Evolutionary conservation across 2,113 vertebrate species (phyloP).

Genomic region (Crotophaga sulcirostris): DNA sequence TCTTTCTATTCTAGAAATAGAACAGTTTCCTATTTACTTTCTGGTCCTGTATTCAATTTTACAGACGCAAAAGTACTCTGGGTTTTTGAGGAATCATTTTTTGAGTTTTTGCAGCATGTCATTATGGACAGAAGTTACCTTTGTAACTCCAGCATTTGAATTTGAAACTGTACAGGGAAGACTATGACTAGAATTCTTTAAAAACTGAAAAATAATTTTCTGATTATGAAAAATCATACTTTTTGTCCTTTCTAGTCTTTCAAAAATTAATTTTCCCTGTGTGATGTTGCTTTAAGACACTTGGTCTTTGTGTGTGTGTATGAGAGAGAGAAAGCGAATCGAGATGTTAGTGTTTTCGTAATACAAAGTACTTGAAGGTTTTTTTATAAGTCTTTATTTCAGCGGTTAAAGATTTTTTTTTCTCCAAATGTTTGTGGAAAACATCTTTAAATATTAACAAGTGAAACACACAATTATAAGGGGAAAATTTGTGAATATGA

Average conservation of each 20-base stretch:
- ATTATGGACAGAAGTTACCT: not conserved
- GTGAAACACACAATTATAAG: not conserved
- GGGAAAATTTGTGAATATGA: slow-evolving; percentile 15
- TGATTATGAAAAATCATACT: not conserved
- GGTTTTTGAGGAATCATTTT: not conserved
- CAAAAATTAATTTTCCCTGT: not conserved
- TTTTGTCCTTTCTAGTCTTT: not conserved
- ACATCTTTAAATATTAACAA: slow-evolving; percentile 68
- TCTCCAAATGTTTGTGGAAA: slow-evolving; percentile 27
- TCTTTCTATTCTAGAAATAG: not conserved
- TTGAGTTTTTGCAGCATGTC: not conserved
- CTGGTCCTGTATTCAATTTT: not conserved
- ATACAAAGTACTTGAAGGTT: not conserved
- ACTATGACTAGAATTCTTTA: not conserved
- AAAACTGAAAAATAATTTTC: not conserved
- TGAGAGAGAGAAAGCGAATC: not conserved
- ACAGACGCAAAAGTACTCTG: not conserved
- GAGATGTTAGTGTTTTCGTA: not conserved
- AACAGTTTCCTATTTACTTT: not conserved
- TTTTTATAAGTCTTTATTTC: slow-evolving; percentile 38
- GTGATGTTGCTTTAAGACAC: not conserved
- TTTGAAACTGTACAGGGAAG: not conserved
- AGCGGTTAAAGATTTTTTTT: slow-evolving; percentile 30
- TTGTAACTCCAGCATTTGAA: not conserved
- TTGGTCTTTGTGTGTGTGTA: not conserved